Evolutionary conservation across 2,797 vertebrate genomes (phyloP).

Genomic region (Menidia menidia): DNA sequence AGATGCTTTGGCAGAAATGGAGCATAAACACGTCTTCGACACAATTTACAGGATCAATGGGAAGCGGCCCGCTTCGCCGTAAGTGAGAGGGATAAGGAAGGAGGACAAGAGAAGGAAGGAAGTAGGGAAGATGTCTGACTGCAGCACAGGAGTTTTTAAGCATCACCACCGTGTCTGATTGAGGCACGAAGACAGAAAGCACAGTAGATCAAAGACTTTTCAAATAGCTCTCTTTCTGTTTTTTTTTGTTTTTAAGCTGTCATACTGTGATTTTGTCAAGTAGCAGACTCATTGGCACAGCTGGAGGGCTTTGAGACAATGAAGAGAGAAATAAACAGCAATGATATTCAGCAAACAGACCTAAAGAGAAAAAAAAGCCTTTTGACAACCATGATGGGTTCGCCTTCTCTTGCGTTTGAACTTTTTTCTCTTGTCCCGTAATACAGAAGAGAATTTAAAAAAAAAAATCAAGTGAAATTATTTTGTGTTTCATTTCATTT

Average conservation of each 20-base stretch:
- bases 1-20: conserved; percentile 83
- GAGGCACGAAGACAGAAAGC: conserved; percentile 70
- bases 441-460: background rate
- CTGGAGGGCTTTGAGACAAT: conserved; percentile 52
- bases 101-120: conserved; percentile 34
- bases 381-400: conserved; percentile 12
- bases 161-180: conserved; percentile 76
- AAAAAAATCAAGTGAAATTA: background rate
- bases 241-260: conserved; percentile 34
- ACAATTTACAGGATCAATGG: conserved; percentile 84
- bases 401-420: background rate
- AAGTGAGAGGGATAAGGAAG: conserved; percentile 28
- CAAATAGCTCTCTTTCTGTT: conserved; percentile 61
- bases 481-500: background rate
- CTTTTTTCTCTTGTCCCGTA: background rate
- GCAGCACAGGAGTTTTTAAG: conserved; percentile 68
- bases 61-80: conserved; percentile 59
- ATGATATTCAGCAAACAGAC: conserved; percentile 48
- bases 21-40: conserved; percentile 83
- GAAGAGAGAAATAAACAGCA: conserved; percentile 50
- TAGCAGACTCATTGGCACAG: conserved; percentile 36
- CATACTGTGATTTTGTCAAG: conserved; percentile 52
- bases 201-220: conserved; percentile 78
- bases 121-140: conserved; percentile 55
- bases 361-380: conserved; percentile 27